Percentiles rank a stretch among this genome's conserved stretches.
These are phyloP conservation scores for Lymantria dispar DNA, from an alignment of 2,888 invertebrate species.

Conservation along the genomic window DNA sequence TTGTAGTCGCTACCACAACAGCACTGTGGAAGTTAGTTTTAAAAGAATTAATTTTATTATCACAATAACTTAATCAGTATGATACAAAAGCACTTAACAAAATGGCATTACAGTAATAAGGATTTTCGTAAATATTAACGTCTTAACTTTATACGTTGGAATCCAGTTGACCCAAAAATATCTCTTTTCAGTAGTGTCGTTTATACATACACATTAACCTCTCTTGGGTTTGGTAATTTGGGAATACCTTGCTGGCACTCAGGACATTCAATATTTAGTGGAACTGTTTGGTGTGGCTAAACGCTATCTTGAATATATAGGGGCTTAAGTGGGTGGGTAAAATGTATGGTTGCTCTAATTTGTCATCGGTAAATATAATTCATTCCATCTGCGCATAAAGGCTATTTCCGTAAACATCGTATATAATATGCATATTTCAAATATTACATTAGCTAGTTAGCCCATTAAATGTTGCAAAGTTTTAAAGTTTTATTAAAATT, in stretches of 20 bases:
- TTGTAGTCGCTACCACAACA: too few relatives aligned
- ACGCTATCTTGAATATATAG: slow-evolving; percentile 29
- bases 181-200: not conserved
- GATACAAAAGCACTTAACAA: not conserved
- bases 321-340: not conserved
- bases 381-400: too few relatives aligned
- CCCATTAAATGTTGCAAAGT: too few relatives aligned
- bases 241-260: slow-evolving; percentile 34
- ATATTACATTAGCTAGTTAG: too few relatives aligned
- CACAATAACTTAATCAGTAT: not conserved
- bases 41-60: not conserved
- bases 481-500: too few relatives aligned
- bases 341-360: not conserved
- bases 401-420: too few relatives aligned
- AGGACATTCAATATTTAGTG: slow-evolving; percentile 40
- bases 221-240: slow-evolving; percentile 25
- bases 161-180: not conserved
- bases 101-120: not conserved
- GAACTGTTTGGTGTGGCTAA: slow-evolving; percentile 20
- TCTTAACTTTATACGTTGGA: not conserved
- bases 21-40: too few relatives aligned
- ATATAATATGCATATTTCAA: too few relatives aligned
- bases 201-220: slow-evolving; percentile 8
- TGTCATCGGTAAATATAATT: too few relatives aligned
- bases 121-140: not conserved